Conservation (phyloP, 2,113 vertebrate genomes). For the Erythrocercus mccallii region DNA sequence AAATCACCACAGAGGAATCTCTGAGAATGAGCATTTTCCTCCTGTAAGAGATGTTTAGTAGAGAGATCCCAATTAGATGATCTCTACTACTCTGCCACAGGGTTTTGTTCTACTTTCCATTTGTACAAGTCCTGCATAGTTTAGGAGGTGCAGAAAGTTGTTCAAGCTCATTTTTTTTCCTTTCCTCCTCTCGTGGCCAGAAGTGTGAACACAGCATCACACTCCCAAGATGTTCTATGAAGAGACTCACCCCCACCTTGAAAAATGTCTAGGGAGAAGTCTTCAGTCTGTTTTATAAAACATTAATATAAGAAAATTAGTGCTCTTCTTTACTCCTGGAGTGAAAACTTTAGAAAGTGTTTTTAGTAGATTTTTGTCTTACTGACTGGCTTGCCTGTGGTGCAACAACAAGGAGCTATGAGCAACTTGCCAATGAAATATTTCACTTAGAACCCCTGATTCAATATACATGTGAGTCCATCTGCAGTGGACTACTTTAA, state of each 20-base stretch:
- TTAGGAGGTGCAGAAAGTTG: not conserved
- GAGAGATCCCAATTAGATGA: not conserved
- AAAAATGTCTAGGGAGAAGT: not conserved
- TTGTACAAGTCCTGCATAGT: not conserved
- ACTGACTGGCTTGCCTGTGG: not conserved
- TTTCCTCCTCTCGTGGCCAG: not conserved
- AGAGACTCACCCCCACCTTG: not conserved
- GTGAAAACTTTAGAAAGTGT: not conserved
- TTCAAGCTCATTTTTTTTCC: not conserved
- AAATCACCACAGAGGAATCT: not conserved
- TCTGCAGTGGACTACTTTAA: not conserved
- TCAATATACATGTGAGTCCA: not conserved
- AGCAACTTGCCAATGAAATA: not conserved
- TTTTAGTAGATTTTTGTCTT: not conserved
- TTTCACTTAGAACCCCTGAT: not conserved
- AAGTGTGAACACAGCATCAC: not conserved
- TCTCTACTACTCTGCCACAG: not conserved
- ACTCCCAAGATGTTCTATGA: not conserved
- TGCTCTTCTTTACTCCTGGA: not conserved
- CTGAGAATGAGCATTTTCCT: not conserved
- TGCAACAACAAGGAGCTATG: not conserved
- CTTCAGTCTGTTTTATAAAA: not conserved
- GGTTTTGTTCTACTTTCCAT: not conserved
- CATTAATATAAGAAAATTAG: not conserved
- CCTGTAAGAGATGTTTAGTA: not conserved